Evolutionary conservation across 2,888 invertebrate species (phyloP), one percentile per base, ranked within the genome.

Genomic region (Cantharis nigra): DNA sequence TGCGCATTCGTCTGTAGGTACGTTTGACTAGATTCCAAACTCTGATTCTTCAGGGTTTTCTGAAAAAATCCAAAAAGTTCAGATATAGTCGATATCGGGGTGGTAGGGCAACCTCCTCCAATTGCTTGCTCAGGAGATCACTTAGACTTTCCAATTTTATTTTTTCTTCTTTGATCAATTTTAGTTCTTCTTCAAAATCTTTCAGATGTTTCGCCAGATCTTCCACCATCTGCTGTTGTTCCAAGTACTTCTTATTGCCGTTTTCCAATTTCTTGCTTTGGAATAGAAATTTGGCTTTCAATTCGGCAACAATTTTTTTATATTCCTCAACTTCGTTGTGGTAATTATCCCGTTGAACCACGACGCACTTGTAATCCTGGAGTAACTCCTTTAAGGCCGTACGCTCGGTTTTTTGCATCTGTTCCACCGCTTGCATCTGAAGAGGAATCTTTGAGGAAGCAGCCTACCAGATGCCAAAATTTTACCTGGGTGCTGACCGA

Each of bases 1-100:
- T 85, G 83, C 0, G 83, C 75, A 72, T 84, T 87, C 5, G 84
- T 85, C 81, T 87, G 84, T n/a, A 87, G 79, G 82, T 86, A 86
- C 30, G 81, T 80, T 14, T 84, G 76, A 26, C 83, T 85, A 9
- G 78, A 80, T 18, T 84, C 80, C 18, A 84, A 62, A 9, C 82
- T 80, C 18, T 82, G 83, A 69, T 84, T 86, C 63, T 85, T 13
- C 33, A 33, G 85, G n/a, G 80, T 74, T 72, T 82, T 78, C 4
- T 85, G 65, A 85, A 84, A 69, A 81, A 28, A 28, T 9, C 10
- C 9, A 10, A 79, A 20, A 74, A 3, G 16, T 1, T 74, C 30
- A 14, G 28, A 70, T 20, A 28, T 30, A 20, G 63, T 7, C 10
- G 23, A 16, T n/a, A 16, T 16, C 16, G 1, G 16, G 1, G 16